Conservation (phyloP, 2,888 invertebrate genomes). For the Steinernema carpocapsae region DNA sequence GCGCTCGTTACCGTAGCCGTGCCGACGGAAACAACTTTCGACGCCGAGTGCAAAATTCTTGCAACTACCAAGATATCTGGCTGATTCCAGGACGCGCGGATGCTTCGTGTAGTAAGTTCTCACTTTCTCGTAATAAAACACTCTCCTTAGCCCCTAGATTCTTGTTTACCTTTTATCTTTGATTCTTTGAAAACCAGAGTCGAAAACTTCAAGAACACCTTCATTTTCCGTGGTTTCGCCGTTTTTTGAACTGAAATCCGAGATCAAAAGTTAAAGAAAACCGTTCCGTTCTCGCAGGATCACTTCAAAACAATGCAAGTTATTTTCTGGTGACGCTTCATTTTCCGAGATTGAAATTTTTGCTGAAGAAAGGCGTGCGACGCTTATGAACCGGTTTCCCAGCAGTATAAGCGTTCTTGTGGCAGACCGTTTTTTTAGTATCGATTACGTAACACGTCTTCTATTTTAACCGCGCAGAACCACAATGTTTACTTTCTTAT, state of each 20-base stretch:
- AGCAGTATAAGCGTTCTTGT: too few species aligned
- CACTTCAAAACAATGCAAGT: background rate
- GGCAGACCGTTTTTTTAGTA: too few species aligned
- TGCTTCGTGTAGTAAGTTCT: constrained; percentile 67
- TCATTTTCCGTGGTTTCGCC: background rate
- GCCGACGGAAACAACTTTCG: constrained; percentile 42
- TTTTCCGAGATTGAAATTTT: too few species aligned
- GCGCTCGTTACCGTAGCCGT: constrained; percentile 42
- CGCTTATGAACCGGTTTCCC: too few species aligned
- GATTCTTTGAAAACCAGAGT: too few species aligned
- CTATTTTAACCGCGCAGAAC: too few species aligned
- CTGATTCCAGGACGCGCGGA: constrained; percentile 67
- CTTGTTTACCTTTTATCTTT: too few species aligned
- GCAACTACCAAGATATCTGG: constrained; percentile 67
- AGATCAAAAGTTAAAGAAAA: background rate
- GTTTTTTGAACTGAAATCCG: background rate
- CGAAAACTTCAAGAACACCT: background rate
- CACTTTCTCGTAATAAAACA: background rate
- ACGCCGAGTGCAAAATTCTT: constrained; percentile 49
- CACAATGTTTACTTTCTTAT: too few species aligned
- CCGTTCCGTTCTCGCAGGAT: background rate
- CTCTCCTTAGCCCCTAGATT: background rate
- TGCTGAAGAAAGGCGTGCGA: too few species aligned
- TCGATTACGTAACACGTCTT: too few species aligned
- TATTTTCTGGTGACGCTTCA: background rate